Percentiles rank a stretch among this genome's conserved stretches.
Evolutionary conservation across 23 tunicate genomes (phyloP).

Genomic region (Diplosoma virens): DNA sequence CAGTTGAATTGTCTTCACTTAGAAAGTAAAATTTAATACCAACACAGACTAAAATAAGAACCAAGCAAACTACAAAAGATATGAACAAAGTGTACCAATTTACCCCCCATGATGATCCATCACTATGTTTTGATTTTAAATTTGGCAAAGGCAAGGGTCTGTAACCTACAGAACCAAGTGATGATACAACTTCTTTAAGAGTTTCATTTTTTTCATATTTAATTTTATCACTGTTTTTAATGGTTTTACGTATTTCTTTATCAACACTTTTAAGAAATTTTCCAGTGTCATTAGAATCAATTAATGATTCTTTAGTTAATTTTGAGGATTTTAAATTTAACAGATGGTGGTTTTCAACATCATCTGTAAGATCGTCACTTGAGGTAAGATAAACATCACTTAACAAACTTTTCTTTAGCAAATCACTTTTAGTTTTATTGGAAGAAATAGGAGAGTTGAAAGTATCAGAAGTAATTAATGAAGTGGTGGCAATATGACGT

Average conservation of each 20-base stretch:
- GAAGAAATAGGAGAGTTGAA: too few relatives aligned
- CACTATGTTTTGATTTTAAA: conserved; percentile 40
- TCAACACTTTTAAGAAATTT: conserved; percentile 74
- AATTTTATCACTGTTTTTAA: conserved; percentile 54
- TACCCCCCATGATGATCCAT: conserved; percentile 80
- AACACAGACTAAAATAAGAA: conserved; percentile 28
- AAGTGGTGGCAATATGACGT: too few relatives aligned
- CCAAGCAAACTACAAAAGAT: conserved; percentile 47
- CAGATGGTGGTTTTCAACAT: too few relatives aligned
- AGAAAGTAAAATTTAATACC: background rate
- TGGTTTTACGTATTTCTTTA: conserved; percentile 88
- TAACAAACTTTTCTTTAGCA: too few relatives aligned
- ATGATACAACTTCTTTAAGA: conserved; percentile 83
- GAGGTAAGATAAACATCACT: too few relatives aligned
- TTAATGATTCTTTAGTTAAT: conserved; percentile 26
- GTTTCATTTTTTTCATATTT: conserved; percentile 55
- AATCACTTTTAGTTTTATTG: too few relatives aligned
- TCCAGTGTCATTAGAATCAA: conserved; percentile 58
- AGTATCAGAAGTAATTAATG: too few relatives aligned
- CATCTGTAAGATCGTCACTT: too few relatives aligned
- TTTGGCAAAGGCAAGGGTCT: conserved; percentile 63
- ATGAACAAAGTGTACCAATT: conserved; percentile 77
- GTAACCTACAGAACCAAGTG: conserved; percentile 72
- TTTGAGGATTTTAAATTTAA: too few relatives aligned
- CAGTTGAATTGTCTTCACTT: too few relatives aligned